phyloP scores from a whole-genome alignment of 2,113 vertebrate species.

The Tachycineta bicolor region DNA sequence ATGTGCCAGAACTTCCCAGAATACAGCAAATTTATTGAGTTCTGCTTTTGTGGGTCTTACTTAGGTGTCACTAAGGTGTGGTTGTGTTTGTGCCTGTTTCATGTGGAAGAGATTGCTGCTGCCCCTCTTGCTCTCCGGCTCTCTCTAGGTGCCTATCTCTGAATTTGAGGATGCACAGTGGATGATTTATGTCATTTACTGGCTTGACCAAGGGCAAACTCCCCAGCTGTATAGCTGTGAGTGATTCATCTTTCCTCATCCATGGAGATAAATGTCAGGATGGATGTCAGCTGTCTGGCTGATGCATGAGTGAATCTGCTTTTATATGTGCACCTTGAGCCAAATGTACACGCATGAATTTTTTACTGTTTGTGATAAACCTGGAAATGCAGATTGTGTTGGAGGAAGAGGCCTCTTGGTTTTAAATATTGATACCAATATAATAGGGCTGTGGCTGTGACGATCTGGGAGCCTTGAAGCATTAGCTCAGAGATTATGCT shows the following conservation, averaged over 20 bases:
- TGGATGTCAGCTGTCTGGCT: neutral
- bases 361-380: neutral
- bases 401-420: neutral
- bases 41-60: neutral
- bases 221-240: neutral
- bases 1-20: neutral
- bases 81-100: neutral
- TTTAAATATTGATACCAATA: neutral
- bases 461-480: neutral
- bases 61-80: neutral
- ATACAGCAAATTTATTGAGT: neutral
- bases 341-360: neutral
- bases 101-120: neutral
- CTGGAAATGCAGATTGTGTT: neutral
- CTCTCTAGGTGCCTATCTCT: neutral
- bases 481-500: neutral
- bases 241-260: neutral
- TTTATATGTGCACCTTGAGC: neutral
- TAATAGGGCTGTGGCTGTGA: neutral
- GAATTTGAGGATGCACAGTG: neutral
- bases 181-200: neutral
- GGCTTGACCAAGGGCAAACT: conserved; percentile 10
- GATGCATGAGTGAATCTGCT: neutral
- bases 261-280: neutral
- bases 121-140: neutral